Base-by-base conservation (phyloP, 2,888 invertebrate species). In the Eretmocerus hayati region DNA sequence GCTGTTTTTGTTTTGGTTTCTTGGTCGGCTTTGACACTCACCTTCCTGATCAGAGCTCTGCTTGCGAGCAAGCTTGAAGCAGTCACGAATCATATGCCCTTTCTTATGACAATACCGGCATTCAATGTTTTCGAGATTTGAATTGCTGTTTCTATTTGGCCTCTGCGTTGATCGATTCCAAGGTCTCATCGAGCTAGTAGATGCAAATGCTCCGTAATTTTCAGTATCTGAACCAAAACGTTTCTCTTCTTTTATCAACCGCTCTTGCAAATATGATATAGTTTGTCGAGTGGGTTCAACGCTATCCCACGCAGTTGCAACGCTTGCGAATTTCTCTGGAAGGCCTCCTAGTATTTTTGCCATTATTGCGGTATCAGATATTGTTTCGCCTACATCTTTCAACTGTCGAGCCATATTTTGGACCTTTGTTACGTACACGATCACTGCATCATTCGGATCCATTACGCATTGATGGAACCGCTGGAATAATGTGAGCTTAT, bases 311-410 rank as follows among this genome's bases (percentile, higher is more conserved):
- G 55, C 58, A 5, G 52, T 56, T 2, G 47, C 46, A 1, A 59
- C 18, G 4, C 42, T 38, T 19, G 45, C 42, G 42, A 45, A 58
- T 21, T 52, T 57, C 2, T 52, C 8, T 9, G 19, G 37, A 20
- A 54, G 48, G 38, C 55, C 58, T 0, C 53, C 56, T 3, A 61
- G 42, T 26, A 57, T 46, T 45, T 61, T 60, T 4, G 59, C 56
- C 38, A 60, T 59, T 2, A 58, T 45, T 2, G 55, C 39, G 13
- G 39, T 16, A 8, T 56, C 54, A 1, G 55, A 47, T 1, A 60
- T 41, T 0, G 1, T 21, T 31, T 57, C 54, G 3, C 58, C 58
- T 1, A 59, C 22, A 42, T 60, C 59, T 1, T 38, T 46, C 15
- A 59, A 32, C 45, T 56, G 58, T 0, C 43, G 30, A 5, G 56